A percentile compares a stretch with the other conserved stretches of the same genome.
These are phyloP conservation scores for Ceyx melanurus DNA, from an alignment of 2,113 vertebrate genomes.

Conservation along the genomic window DNA sequence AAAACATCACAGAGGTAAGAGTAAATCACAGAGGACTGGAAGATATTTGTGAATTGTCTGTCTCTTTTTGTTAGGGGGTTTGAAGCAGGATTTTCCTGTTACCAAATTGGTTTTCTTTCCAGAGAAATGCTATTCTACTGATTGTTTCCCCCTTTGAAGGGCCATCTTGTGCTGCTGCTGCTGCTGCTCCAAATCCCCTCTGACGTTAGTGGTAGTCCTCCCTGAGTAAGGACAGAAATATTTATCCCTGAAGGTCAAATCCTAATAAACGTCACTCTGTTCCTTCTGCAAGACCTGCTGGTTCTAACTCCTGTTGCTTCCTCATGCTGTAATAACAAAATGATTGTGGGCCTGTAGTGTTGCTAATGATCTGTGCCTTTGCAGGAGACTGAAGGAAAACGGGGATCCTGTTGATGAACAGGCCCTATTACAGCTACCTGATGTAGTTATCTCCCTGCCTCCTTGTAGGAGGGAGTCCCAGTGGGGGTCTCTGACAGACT, in stretches of 20 bases:
- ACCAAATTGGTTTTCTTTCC: background rate
- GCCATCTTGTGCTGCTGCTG: background rate
- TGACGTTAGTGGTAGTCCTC: background rate
- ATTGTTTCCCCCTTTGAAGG: background rate
- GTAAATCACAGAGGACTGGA: constrained; percentile 24
- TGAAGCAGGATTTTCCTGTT: constrained; percentile 11
- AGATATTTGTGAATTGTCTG: background rate
- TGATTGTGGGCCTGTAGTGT: background rate
- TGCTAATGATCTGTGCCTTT: background rate
- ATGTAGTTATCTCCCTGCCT: background rate
- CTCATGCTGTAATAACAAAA: constrained; percentile 24
- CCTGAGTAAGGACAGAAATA: background rate
- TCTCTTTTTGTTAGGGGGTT: constrained; percentile 10
- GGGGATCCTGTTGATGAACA: background rate
- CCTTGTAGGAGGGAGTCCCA: background rate
- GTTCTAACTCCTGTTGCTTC: background rate
- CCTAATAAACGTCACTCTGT: background rate
- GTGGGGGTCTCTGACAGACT: background rate
- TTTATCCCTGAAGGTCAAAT: background rate
- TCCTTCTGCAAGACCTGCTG: constrained; percentile 10
- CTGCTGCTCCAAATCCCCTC: background rate
- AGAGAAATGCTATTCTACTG: background rate
- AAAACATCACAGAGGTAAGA: constrained; percentile 99
- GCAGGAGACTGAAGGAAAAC: background rate
- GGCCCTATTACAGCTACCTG: background rate